Evolutionary conservation across 2,888 invertebrate genomes (phyloP), one percentile per base, ranked within the genome.

Genomic region (Tinea pellionella): DNA sequence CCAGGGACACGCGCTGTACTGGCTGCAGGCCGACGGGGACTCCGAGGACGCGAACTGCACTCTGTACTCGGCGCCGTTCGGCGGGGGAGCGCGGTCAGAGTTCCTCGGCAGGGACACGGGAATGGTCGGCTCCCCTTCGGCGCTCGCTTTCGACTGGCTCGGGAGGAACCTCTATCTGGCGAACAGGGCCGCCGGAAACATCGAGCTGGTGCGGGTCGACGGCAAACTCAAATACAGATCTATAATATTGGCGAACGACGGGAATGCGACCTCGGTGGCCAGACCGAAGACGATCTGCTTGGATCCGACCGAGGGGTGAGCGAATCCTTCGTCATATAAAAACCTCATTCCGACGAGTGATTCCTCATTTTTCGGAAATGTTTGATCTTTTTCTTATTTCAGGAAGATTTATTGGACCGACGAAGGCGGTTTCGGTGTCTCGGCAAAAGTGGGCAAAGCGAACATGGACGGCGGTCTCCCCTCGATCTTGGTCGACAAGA

Each of bases 121-220:
- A n/a, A 90, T 97, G 57, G 93, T 97, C 8, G 97, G 98, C 0
- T 93, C 96, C 0, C 96, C 98, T 0, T 94, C 95, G 37, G 92
- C 95, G 0, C 91, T 99, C 43, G 98, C 98, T 0, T 95, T 98
- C 71, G 99, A 99, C 76, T 99, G 99, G 98, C 89, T 98, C 18
- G 98, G 98, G 2, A 89, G 97, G 60, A 99, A 99, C 82, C 78
- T 99, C 37, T 98, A 94, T 75, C 93, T 98, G 76, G 97, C 96
- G 24, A 98, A 98, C 71, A 91, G 93, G 41, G 89, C 92, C 1
- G 95, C 96, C 0, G 95, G 96, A 60, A 97, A 96, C 65, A 94
- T 99, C 64, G 97, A 98, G 81, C 92, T 96, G 0, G 90, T 97
- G 0, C 90, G 94, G 65, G 91, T 96, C 0, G 96, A 96, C 70